Conservation (phyloP, 2,113 vertebrate species). For the Formicarius rufipectus region DNA sequence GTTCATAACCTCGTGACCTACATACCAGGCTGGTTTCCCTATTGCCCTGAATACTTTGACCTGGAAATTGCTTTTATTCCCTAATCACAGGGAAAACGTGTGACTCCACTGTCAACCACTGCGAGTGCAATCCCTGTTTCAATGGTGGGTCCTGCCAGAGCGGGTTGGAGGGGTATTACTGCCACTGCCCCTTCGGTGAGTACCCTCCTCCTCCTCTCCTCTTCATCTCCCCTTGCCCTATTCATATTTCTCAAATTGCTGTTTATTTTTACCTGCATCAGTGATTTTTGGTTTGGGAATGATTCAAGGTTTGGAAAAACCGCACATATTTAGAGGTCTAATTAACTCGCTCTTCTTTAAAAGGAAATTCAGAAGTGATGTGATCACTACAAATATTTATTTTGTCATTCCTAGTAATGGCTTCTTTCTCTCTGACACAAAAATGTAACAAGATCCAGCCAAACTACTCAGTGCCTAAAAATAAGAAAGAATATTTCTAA, state of each 20-base stretch:
- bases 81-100: conserved; percentile 85
- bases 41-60: background rate
- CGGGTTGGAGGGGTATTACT: conserved; percentile 90
- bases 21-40: background rate
- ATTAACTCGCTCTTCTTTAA: background rate
- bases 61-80: conserved; percentile 6
- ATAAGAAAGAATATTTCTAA: background rate
- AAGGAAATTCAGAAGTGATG: background rate
- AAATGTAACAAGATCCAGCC: background rate
- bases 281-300: background rate
- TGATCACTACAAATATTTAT: background rate
- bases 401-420: background rate
- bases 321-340: background rate
- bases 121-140: conserved; percentile 98
- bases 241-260: background rate
- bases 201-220: background rate
- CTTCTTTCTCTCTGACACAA: background rate
- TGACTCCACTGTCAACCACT: conserved; percentile 94
- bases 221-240: background rate
- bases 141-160: conserved; percentile 97
- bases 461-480: background rate
- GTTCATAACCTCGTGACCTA: background rate
- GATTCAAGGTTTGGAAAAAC: background rate
- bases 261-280: background rate
- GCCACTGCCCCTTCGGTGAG: conserved; percentile 97